Base-by-base conservation (phyloP, 1,140 invertebrate genomes). In the Drosophila seguyi region DNA sequence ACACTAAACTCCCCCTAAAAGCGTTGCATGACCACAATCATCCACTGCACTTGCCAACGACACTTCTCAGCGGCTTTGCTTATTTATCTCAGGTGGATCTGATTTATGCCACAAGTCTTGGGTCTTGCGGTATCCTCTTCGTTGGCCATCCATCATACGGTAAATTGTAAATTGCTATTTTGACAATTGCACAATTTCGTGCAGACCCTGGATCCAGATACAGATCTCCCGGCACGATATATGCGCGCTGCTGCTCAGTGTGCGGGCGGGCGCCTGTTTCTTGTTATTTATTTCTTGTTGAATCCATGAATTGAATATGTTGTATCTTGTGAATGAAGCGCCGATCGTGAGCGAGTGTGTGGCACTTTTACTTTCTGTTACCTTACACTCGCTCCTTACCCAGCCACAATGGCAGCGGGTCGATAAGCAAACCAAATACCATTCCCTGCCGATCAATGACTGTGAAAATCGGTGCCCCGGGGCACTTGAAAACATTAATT, bases 131-230 rank as follows among this genome's bases (percentile, higher is more conserved):
- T 53, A 65, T 41, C 38, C 44, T 27, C 25, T 13, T 34, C 13
- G 50, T 25, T 55, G 71, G 55, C 65, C 69, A 72, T 73, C 67
- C 57, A 73, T 72, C 69, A 72, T 73, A 73, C 41, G 44, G 29
- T 72, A 72, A 73, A 72, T 84, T 74, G 61, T 88, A 88, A 87
- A 83, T 87, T 75, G 81, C 66, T 88, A 79, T 81, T 88, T 90
- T 81, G 86, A 90, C 85, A 88, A 88, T 88, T 88, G 77, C 81
- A 90, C 84, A 90, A 88, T 81, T 74, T 81, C 85, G 85, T 88
- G 85, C 85, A 85, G 56, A 75, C 66, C 68, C 52, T 75, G 76
- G 38, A 27, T n/a, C 44, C 20, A 77, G 85, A 90, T 88, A 88
- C 68, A 65, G 63, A 88, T 88, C 85, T 90, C 38, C 60, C 41